A percentile compares a stretch with the other conserved stretches of the same genome.
Evolutionary conservation across 2,888 invertebrate genomes (phyloP).

Genomic region (Uloborus plumipes): DNA sequence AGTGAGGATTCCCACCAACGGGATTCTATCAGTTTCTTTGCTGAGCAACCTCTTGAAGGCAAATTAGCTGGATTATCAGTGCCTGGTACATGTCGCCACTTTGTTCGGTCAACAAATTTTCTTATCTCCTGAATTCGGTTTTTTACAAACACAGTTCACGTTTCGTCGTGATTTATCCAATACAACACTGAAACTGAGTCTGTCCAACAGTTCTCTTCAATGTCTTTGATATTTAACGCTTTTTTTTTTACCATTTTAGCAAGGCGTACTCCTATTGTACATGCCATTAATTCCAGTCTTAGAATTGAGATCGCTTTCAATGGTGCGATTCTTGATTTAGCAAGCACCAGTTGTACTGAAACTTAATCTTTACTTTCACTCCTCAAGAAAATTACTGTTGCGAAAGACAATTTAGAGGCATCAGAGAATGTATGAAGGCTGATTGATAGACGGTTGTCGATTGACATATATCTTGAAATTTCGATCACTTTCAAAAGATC

Average conservation of each 20-base stretch:
- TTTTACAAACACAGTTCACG: not conserved
- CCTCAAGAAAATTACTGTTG: no score
- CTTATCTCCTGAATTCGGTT: slow-evolving; percentile 5
- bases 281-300: not conserved
- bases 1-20: not conserved
- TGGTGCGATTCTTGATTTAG: not conserved
- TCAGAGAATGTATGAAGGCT: slow-evolving; percentile 1
- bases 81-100: not conserved
- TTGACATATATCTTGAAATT: slow-evolving; percentile 11
- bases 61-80: not conserved
- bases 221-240: not conserved
- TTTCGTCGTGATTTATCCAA: not conserved
- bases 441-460: not conserved
- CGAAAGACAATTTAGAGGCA: no score
- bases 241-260: not conserved
- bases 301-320: not conserved
- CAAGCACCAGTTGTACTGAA: no score
- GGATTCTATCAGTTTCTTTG: not conserved
- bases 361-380: not conserved
- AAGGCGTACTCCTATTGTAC: not conserved
- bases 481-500: slow-evolving; percentile 6
- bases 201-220: not conserved
- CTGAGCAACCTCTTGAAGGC: not conserved
- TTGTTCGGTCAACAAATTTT: not conserved
- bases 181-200: not conserved